These are phyloP conservation scores for Abramis brama DNA, from an alignment of 2,113 vertebrate genomes.

Conservation along the genomic window DNA sequence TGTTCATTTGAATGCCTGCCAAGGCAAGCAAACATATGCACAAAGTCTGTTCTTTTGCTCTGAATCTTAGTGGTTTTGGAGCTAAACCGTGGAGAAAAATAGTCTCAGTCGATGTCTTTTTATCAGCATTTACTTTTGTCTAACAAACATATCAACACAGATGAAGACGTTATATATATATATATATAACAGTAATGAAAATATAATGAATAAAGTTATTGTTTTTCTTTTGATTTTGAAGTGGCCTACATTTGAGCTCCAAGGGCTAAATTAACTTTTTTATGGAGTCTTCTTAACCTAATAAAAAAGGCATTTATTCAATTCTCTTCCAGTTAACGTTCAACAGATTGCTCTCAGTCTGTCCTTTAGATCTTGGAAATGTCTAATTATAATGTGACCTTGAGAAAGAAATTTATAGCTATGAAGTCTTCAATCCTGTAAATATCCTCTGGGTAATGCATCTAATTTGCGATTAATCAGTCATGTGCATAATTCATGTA, in stretches of 20 bases:
- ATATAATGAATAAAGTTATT: too few species aligned
- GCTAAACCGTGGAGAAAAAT: background rate
- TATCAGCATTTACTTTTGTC: background rate
- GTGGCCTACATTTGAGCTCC: background rate
- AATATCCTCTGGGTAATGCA: background rate
- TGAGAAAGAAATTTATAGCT: background rate
- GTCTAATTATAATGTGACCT: background rate
- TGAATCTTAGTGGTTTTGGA: background rate
- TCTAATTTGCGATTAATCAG: conserved; percentile 7
- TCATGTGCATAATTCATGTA: background rate
- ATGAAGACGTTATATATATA: background rate
- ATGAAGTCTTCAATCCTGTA: background rate
- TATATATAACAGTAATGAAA: too few species aligned
- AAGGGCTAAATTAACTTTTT: background rate
- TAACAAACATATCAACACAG: background rate
- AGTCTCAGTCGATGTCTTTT: background rate
- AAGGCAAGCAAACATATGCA: background rate
- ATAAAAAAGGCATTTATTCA: background rate
- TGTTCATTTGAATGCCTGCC: background rate
- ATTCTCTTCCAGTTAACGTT: background rate
- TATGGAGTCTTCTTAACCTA: background rate
- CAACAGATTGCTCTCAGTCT: background rate
- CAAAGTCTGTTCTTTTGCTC: conserved; percentile 2
- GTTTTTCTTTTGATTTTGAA: background rate
- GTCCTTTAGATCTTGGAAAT: conserved; percentile 4